Percentiles rank a stretch among this genome's conserved stretches.
Conservation (phyloP, 2,113 vertebrate genomes). For the Oreotragus oreotragus region DNA sequence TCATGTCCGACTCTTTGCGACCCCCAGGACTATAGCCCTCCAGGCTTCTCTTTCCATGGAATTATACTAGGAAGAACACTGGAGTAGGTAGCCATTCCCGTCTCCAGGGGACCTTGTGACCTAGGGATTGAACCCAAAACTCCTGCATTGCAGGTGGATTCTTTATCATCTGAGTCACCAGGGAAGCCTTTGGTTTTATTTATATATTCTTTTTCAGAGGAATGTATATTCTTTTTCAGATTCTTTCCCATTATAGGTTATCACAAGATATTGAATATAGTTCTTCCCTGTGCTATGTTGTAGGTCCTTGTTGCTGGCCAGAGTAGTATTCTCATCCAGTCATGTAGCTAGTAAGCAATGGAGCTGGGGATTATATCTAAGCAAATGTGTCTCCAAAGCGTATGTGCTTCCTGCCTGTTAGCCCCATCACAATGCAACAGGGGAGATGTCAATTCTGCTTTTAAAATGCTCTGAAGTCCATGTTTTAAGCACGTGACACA, state of each 20-base stretch:
- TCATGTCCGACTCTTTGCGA: background rate
- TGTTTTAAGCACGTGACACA: background rate
- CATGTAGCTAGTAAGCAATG: background rate
- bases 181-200: background rate
- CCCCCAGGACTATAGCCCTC: background rate
- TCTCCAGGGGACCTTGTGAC: background rate
- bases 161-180: background rate
- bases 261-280: background rate
- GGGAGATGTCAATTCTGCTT: background rate
- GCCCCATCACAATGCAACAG: background rate
- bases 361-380: background rate
- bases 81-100: background rate
- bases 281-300: background rate
- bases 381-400: background rate
- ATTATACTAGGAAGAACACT: background rate
- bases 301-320: background rate
- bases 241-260: background rate
- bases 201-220: background rate
- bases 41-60: background rate
- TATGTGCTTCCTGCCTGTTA: background rate
- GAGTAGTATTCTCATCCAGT: background rate
- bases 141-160: background rate
- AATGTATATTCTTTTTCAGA: background rate
- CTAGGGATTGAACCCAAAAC: background rate
- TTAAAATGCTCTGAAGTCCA: background rate